Percentiles rank a stretch among this genome's conserved stretches.
These are phyloP conservation scores for Gallirallus australis DNA, from an alignment of 2,797 vertebrate genomes.

Conservation along the genomic window DNA sequence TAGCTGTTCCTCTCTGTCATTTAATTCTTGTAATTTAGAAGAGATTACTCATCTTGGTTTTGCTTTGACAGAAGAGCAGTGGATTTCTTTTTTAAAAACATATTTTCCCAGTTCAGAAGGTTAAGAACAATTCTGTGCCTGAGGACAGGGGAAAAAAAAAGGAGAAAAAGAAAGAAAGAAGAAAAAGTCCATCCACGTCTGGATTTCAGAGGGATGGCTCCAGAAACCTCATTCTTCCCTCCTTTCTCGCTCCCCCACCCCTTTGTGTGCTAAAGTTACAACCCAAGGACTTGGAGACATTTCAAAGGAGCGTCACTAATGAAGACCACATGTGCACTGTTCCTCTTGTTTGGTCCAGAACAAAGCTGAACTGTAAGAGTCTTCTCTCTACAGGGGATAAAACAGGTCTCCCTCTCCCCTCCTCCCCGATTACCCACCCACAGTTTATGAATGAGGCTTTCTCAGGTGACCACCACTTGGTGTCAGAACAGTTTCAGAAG, in stretches of 20 bases:
- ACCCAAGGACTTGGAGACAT: conserved; percentile 56
- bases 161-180: not conserved
- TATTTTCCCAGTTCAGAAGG: conserved; percentile 3
- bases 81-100: not conserved
- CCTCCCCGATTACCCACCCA: not conserved
- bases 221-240: conserved; percentile 25
- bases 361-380: conserved; percentile 52
- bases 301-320: conserved; percentile 61
- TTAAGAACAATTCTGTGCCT: conserved; percentile 16
- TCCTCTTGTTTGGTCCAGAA: conserved; percentile 22
- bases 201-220: conserved; percentile 40
- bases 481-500: not conserved
- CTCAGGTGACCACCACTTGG: conserved; percentile 15
- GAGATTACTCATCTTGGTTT: conserved; percentile 33
- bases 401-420: not conserved
- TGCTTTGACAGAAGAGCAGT: not conserved
- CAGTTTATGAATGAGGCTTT: conserved; percentile 41
- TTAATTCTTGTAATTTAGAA: conserved; percentile 8
- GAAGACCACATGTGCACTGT: conserved; percentile 46
- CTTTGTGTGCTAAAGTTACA: conserved; percentile 65
- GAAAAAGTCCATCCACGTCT: not conserved
- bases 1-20: not conserved
- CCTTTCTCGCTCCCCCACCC: conserved; percentile 4
- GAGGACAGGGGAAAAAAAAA: no score
- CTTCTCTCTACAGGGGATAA: not conserved